These are phyloP conservation scores for Stigmatopora nigra DNA, from an alignment of 2,113 vertebrate species.

Conservation along the genomic window DNA sequence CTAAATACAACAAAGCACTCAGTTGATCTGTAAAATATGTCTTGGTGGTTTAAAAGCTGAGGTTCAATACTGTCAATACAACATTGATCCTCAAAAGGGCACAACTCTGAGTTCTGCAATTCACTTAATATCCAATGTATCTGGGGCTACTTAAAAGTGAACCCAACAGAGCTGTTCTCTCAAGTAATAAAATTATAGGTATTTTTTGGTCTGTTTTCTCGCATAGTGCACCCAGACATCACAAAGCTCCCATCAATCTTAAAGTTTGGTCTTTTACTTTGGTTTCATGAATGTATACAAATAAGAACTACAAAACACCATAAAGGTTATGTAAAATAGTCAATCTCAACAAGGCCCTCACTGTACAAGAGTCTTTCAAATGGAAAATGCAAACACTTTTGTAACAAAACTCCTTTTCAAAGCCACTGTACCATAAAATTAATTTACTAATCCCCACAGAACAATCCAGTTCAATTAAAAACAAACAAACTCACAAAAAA, in stretches of 20 bases:
- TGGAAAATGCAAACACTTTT: no score
- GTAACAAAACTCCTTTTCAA: no score
- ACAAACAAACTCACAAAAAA: no score
- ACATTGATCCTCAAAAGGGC: conserved; percentile 17
- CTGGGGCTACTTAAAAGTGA: not conserved
- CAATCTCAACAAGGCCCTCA: no score
- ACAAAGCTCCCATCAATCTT: not conserved
- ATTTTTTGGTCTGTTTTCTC: not conserved
- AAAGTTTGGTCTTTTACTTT: not conserved
- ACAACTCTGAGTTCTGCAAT: conserved; percentile 14
- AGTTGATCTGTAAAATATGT: not conserved
- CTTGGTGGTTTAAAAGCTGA: not conserved
- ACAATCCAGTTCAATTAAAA: no score
- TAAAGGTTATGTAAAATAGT: not conserved
- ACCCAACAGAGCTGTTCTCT: not conserved
- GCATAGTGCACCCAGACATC: no score
- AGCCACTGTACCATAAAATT: no score
- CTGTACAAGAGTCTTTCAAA: no score
- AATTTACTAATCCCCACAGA: no score
- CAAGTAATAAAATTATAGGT: not conserved
- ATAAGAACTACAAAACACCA: not conserved
- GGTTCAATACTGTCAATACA: conserved; percentile 4
- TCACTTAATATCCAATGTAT: conserved; percentile 8
- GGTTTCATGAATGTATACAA: not conserved
- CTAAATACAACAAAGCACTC: not conserved